Evolutionary conservation across 2,113 vertebrate genomes (phyloP).

Genomic region (Calidris pugnax): DNA sequence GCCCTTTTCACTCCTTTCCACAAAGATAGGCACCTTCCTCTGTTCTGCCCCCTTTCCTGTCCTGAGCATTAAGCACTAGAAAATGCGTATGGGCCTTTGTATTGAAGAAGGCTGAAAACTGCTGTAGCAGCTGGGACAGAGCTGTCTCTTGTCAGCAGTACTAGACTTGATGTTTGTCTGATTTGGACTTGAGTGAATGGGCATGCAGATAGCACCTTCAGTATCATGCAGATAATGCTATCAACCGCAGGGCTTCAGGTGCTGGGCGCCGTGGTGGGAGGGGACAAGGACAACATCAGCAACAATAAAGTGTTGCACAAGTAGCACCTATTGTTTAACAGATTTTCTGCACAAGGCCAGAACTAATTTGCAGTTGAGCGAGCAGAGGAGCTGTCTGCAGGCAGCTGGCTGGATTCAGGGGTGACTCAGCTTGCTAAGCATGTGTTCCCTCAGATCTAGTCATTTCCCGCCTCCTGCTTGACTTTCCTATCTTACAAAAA

Average conservation of each 20-base stretch:
- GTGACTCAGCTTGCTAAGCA: background rate
- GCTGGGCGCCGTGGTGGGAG: background rate
- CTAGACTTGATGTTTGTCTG: background rate
- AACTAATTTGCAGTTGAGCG: background rate
- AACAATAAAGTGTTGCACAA: background rate
- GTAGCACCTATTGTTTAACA: background rate
- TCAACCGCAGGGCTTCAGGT: background rate
- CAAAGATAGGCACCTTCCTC: background rate
- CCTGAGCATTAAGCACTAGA: background rate
- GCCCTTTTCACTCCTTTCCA: background rate
- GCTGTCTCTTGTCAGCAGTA: background rate
- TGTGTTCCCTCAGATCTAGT: background rate
- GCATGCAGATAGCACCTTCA: background rate
- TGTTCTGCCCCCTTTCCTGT: background rate
- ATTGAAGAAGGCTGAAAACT: background rate
- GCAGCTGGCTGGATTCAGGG: slow-evolving; percentile 1
- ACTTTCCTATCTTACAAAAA: slow-evolving; percentile 17
- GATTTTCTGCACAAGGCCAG: background rate
- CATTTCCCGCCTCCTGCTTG: background rate
- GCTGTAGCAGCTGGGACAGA: background rate
- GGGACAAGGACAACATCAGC: background rate
- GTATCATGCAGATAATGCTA: background rate
- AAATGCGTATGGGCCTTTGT: background rate
- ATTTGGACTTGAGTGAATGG: background rate
- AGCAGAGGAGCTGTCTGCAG: background rate